A percentile compares a stretch with the other conserved stretches of the same genome.
Conservation (phyloP, 1,140 invertebrate genomes). For the Drosophila nigrodunni region DNA sequence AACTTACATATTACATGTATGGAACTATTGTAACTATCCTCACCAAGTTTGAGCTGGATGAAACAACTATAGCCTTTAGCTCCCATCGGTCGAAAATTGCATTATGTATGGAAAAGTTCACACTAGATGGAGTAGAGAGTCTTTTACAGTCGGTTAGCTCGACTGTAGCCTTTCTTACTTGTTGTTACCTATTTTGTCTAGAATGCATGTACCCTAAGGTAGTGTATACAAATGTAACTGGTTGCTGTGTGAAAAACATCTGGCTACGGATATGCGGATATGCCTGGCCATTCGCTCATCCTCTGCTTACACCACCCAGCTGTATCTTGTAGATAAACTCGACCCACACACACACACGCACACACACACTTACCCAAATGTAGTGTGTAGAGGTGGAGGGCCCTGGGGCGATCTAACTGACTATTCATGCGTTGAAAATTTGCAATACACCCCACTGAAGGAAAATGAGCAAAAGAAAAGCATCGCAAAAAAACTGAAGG, state of each 20-base stretch:
- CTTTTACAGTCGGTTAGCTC: no score
- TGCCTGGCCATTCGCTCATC: background rate
- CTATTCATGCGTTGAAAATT: slow-evolving; percentile 80
- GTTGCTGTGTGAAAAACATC: slow-evolving; percentile 65
- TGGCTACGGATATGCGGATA: slow-evolving; percentile 66
- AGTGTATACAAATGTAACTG: slow-evolving; percentile 19
- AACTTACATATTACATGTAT: no score
- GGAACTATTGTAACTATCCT: no score
- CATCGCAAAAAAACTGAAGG: background rate
- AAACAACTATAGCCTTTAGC: no score
- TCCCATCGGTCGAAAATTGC: no score
- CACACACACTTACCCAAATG: slow-evolving; percentile 1
- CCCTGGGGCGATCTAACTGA: slow-evolving; percentile 65
- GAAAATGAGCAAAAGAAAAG: slow-evolving; percentile 13
- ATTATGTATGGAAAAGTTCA: no score
- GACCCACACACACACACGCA: slow-evolving; percentile 13
- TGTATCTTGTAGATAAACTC: slow-evolving; percentile 70
- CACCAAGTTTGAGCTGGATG: no score
- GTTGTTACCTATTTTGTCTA: no score
- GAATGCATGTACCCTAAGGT: background rate
- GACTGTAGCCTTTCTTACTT: no score
- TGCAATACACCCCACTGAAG: slow-evolving; percentile 57
- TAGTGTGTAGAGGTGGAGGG: background rate
- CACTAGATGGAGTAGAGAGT: no score
- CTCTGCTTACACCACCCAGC: slow-evolving; percentile 36